phyloP scores from a whole-genome alignment of 2,888 invertebrate genomes.

The Seira sanloemensis region DNA sequence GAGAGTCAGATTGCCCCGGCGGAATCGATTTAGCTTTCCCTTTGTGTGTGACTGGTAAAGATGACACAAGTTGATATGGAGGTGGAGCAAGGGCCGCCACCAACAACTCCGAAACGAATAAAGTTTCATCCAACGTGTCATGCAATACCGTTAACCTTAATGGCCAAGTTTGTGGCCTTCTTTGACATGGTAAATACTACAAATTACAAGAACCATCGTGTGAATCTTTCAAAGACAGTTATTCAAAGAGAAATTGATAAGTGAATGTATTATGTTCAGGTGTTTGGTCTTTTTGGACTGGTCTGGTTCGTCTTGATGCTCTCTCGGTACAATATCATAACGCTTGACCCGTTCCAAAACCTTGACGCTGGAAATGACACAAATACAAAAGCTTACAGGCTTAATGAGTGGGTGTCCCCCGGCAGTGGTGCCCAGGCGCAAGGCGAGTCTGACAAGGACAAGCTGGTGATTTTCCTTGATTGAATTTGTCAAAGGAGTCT shows the following conservation, averaged over 20 bases:
- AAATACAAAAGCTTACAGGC: neutral
- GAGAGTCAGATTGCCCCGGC: no score
- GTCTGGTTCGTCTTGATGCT: slow-evolving; percentile 68
- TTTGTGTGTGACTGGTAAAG: no score
- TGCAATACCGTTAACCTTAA: slow-evolving; percentile 41
- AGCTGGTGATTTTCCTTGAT: neutral
- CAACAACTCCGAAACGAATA: slow-evolving; percentile 1
- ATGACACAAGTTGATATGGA: no score
- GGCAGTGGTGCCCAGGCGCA: neutral
- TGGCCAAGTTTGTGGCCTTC: slow-evolving; percentile 62
- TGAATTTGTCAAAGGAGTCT: neutral
- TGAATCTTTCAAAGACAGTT: no score
- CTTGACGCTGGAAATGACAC: slow-evolving; percentile 1
- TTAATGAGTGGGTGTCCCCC: slow-evolving; percentile 9
- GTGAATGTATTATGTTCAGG: no score
- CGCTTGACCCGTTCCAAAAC: slow-evolving; percentile 67
- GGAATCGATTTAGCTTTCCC: no score
- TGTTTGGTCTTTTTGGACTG: slow-evolving; percentile 64
- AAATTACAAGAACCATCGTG: no score
- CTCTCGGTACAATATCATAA: slow-evolving; percentile 56
- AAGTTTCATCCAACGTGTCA: slow-evolving; percentile 65
- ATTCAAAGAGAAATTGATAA: no score
- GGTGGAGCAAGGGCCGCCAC: slow-evolving; percentile 3
- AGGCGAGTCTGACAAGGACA: neutral
- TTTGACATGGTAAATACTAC: slow-evolving; percentile 66